Evolutionary conservation across 2,888 invertebrate species (phyloP), one percentile per base, ranked within the genome.

Genomic region (Drosophila austrosaltans): DNA sequence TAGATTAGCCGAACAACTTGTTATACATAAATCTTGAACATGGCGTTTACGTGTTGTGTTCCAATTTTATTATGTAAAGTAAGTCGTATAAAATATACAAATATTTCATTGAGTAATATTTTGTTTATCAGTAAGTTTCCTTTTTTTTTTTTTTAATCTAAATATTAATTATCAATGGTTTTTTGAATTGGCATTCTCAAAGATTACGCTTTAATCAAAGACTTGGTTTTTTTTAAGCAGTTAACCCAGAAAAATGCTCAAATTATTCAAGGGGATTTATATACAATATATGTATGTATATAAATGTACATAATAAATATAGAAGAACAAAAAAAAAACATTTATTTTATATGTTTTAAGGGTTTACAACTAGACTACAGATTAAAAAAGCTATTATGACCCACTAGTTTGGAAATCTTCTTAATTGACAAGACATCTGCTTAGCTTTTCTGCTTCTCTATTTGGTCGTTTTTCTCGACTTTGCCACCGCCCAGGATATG

Each of bases 401-500:
- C 25, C 25, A 3, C 4, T 2, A 10, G 36, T 48, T 48, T 48
- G 48, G 48, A 22, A 48, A 48, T 48, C 22, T 48, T 48, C 12
- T 48, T 6, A 4, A 25, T 48, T 12, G 8, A 36, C 36, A 36
- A 8, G 8, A 10, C 7, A 8, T 36, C 36, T 8, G 7, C 3
- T 48, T 48, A 48, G 25, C 48, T 25, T 48, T 48, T 22, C 22
- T 48, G 48, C 1, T 10, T 25, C 0, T 25, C 48, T 25, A 25
- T 10, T 25, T 22, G 8, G 8, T 36, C 22, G 48, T n/a, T 2
- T n/a, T 73, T 48, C n/a, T 20, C 3, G 12, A 48, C 40, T 61
- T 82, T 75, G 39, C 72, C 78, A 2, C 81, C 89, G 2, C 72
- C 65, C 3, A 87, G 57, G 0, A 84, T 71, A 1, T 58, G 63